Percentiles rank a stretch among this genome's conserved stretches.
These are phyloP conservation scores for Anthrax anthrax DNA, from an alignment of 2,888 invertebrate genomes.

Conservation along the genomic window DNA sequence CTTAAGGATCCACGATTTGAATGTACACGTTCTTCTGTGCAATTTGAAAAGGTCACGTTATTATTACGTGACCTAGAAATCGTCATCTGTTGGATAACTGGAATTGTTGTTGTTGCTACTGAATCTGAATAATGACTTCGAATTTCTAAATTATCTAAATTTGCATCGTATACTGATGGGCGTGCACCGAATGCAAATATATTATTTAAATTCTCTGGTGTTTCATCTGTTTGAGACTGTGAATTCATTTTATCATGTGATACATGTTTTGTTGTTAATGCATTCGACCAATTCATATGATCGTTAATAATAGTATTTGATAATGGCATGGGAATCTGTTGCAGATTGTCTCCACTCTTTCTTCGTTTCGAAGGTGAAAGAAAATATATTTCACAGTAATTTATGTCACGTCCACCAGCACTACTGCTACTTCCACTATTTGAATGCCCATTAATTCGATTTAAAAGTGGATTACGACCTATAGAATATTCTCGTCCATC, in stretches of 20 bases:
- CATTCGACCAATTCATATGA: background rate
- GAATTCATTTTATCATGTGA: background rate
- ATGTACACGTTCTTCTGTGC: conserved; percentile 9
- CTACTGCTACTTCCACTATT: conserved; percentile 20
- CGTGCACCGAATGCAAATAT: background rate
- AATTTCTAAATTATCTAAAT: conserved; percentile 21
- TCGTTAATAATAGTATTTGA: background rate
- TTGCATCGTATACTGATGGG: conserved; percentile 11
- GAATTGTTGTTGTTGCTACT: conserved; percentile 7
- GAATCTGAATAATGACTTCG: conserved; percentile 24
- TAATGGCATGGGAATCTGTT: background rate
- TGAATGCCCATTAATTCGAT: conserved; percentile 21
- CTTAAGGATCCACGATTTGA: conserved; percentile 27
- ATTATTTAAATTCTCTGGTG: background rate
- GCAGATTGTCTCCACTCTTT: conserved; percentile 11
- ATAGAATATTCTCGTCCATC: background rate
- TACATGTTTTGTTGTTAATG: conserved; percentile 4
- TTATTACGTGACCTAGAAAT: conserved; percentile 13
- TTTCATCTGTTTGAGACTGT: background rate
- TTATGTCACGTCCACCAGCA: conserved; percentile 17
- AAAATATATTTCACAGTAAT: conserved; percentile 26
- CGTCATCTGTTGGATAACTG: background rate
- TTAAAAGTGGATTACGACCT: background rate
- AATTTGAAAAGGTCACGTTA: conserved; percentile 29
- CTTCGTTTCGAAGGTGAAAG: conserved; percentile 32